These are phyloP conservation scores for Drosophila hamatofila DNA, from an alignment of 2,888 invertebrate species.

Conservation along the genomic window DNA sequence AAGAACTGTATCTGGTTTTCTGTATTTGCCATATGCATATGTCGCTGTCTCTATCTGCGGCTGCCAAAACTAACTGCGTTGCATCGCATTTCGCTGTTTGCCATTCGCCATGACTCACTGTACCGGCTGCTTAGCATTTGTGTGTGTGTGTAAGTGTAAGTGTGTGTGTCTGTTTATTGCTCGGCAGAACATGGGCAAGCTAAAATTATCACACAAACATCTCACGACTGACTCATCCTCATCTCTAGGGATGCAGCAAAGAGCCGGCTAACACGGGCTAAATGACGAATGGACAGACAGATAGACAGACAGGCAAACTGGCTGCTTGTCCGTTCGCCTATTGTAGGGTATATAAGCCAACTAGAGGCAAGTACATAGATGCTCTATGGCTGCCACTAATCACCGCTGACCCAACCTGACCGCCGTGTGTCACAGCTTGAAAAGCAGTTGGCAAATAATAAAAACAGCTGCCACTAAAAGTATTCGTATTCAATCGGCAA, in stretches of 20 bases:
- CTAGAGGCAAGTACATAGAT: not conserved
- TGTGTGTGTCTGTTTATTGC: conserved; percentile 42
- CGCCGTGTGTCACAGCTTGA: conserved; percentile 17
- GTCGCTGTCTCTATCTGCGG: conserved; percentile 22
- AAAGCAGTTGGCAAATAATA: not conserved
- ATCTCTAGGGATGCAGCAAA: conserved; percentile 22
- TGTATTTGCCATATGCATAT: conserved; percentile 5
- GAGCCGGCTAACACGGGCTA: conserved; percentile 1
- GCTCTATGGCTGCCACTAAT: not conserved
- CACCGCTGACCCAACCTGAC: not conserved
- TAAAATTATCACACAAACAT: conserved; percentile 47
- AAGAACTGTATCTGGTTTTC: conserved; percentile 29
- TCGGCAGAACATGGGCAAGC: conserved; percentile 49
- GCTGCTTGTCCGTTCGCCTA: not conserved
- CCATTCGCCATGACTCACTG: conserved; percentile 45
- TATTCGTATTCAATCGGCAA: conserved; percentile 23
- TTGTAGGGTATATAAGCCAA: not conserved
- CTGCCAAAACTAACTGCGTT: conserved; percentile 56
- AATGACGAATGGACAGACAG: not conserved
- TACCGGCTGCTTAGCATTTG: conserved; percentile 40
- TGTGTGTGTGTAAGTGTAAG: not conserved
- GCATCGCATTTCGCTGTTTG: conserved; percentile 43
- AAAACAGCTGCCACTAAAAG: conserved; percentile 14
- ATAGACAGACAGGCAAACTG: not conserved
- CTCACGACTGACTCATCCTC: conserved; percentile 41